phyloP scores from a whole-genome alignment of 2,113 vertebrate species.

The Indicator maculatus region DNA sequence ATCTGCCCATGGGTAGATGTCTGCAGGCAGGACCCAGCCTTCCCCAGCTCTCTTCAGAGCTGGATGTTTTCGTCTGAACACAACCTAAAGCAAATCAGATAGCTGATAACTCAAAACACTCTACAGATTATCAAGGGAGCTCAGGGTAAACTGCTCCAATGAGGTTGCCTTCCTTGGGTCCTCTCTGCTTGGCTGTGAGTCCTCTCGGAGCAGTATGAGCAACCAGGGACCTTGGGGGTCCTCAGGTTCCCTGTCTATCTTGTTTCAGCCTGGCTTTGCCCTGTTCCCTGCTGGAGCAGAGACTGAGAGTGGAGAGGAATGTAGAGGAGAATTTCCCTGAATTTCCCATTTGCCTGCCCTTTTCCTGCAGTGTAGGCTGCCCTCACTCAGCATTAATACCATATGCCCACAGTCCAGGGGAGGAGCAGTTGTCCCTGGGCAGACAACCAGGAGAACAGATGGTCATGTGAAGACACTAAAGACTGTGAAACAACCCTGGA shows the following conservation, averaged over 20 bases:
- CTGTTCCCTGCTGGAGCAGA: accelerated
- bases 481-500: constrained; percentile 4
- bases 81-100: neutral
- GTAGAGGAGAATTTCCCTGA: neutral
- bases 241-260: neutral
- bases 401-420: neutral
- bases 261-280: neutral
- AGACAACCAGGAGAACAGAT: constrained; percentile 44
- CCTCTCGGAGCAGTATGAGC: neutral
- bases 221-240: neutral
- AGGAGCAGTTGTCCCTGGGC: constrained; percentile 20
- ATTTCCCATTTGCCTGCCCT: neutral
- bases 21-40: neutral
- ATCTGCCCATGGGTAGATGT: accelerated
- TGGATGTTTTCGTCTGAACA: neutral
- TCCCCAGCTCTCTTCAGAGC: neutral
- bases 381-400: neutral
- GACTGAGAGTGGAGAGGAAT: accelerated
- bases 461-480: neutral
- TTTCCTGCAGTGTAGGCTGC: accelerated
- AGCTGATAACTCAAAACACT: neutral
- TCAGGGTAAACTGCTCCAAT: neutral
- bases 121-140: neutral
- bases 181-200: neutral
- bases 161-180: neutral